Evolutionary conservation across 2,797 vertebrate species (phyloP), one percentile per base, ranked within the genome.

Genomic region (Bradypodion pumilum): DNA sequence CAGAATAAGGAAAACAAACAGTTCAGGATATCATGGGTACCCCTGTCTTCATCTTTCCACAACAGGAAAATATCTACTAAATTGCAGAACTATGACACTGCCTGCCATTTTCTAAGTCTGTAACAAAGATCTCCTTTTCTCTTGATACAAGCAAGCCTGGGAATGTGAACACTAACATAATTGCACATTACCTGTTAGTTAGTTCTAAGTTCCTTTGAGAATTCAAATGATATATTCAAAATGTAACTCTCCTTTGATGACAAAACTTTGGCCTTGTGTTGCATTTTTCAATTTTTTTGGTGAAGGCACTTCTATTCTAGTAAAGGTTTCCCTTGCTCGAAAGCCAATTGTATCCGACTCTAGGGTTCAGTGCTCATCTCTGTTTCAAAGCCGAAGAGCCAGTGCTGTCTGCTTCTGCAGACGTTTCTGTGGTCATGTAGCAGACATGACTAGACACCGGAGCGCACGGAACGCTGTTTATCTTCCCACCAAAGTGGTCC

Each of bases 281-380:
- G 95, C 87, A 88, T 83, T 89, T 90, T 91, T 91, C n/a, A 88
- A 86, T 70, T 87, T 92, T 86, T n/a, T n/a, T n/a, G n/a, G n/a
- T n/a, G n/a, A n/a, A n/a, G n/a, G n/a, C n/a, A n/a, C n/a, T n/a
- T n/a, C n/a, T n/a, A n/a, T n/a, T n/a, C n/a, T n/a, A n/a, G n/a
- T n/a, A n/a, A n/a, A n/a, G n/a, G n/a, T n/a, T n/a, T n/a, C n/a
- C n/a, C n/a, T n/a, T n/a, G n/a, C n/a, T n/a, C n/a, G n/a, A n/a
- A n/a, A n/a, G n/a, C n/a, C n/a, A n/a, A n/a, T n/a, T n/a, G n/a
- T n/a, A n/a, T n/a, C n/a, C n/a, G n/a, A n/a, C n/a, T n/a, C n/a
- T n/a, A n/a, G n/a, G n/a, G n/a, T n/a, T n/a, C n/a, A n/a, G n/a
- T n/a, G n/a, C n/a, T n/a, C n/a, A n/a, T n/a, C n/a, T n/a, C n/a